Evolutionary conservation across 2,888 invertebrate genomes (phyloP).

Genomic region (Dasysyrphus tricinctus): DNA sequence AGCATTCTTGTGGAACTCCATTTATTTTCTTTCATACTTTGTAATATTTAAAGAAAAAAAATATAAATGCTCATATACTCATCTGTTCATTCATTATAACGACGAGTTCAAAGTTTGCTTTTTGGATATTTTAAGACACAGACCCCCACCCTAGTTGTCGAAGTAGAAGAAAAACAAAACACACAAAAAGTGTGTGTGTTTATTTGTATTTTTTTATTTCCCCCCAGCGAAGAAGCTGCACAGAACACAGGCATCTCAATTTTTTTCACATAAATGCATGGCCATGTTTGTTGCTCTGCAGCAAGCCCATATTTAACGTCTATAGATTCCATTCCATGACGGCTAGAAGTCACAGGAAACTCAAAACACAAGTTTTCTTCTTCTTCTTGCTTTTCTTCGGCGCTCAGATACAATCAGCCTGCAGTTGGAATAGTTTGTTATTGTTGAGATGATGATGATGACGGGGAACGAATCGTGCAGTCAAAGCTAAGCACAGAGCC

Average conservation of each 20-base stretch:
- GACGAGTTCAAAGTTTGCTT: conserved; percentile 17
- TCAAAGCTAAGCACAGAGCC: conserved; percentile 31
- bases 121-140: conserved; percentile 26
- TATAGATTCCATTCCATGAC: conserved; percentile 58
- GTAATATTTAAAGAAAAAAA: neutral
- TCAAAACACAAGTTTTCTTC: conserved; percentile 33
- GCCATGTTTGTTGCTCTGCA: conserved; percentile 24
- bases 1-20: conserved; percentile 42
- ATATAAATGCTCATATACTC: neutral
- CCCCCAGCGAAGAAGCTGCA: conserved; percentile 52
- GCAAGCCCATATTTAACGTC: conserved; percentile 60
- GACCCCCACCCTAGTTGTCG: conserved; percentile 28
- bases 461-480: conserved; percentile 52
- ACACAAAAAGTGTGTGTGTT: conserved; percentile 29
- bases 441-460: conserved; percentile 42
- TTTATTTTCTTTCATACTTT: neutral
- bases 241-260: conserved; percentile 18
- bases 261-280: conserved; percentile 29
- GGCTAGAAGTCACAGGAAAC: conserved; percentile 55
- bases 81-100: conserved; percentile 34
- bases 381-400: conserved; percentile 8
- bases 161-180: neutral
- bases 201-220: conserved; percentile 5
- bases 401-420: conserved; percentile 3
- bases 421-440: conserved; percentile 47